Conservation (phyloP, 2,113 vertebrate genomes). For the Sus scrofa region DNA sequence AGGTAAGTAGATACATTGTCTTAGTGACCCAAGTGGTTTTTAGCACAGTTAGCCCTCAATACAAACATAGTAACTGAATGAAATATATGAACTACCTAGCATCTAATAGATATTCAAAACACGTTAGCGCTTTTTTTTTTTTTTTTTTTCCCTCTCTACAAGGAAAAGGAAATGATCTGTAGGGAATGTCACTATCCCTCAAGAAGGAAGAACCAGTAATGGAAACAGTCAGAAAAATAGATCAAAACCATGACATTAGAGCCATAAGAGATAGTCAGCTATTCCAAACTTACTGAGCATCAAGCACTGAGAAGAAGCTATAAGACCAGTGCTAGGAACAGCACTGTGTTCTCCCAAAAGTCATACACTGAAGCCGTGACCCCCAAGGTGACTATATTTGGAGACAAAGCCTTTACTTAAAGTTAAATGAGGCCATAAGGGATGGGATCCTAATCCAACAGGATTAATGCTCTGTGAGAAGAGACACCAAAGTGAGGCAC, state of each 20-base stretch:
- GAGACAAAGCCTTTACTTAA: background rate
- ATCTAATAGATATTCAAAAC: background rate
- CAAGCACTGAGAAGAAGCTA: background rate
- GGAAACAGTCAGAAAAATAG: constrained; percentile 43
- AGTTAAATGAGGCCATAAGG: background rate
- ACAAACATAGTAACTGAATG: background rate
- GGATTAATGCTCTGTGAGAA: background rate
- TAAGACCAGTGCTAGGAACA: background rate
- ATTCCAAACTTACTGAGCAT: background rate
- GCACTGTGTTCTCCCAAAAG: background rate
- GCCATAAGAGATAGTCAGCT: background rate
- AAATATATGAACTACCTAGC: background rate
- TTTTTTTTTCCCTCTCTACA: background rate
- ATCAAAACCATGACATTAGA: background rate
- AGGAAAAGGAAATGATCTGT: background rate
- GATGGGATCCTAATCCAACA: background rate
- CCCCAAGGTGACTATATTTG: background rate
- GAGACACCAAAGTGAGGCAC: background rate
- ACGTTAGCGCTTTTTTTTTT: background rate
- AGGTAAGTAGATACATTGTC: background rate
- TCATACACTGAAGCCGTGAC: background rate
- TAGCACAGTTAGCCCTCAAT: background rate
- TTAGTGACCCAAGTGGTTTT: background rate
- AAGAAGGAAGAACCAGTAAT: background rate
- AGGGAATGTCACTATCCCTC: background rate